A percentile compares a stretch with the other conserved stretches of the same genome.
These are phyloP conservation scores for Trichosurus vulpecula DNA, from an alignment of 2,797 vertebrate species.

Conservation along the genomic window DNA sequence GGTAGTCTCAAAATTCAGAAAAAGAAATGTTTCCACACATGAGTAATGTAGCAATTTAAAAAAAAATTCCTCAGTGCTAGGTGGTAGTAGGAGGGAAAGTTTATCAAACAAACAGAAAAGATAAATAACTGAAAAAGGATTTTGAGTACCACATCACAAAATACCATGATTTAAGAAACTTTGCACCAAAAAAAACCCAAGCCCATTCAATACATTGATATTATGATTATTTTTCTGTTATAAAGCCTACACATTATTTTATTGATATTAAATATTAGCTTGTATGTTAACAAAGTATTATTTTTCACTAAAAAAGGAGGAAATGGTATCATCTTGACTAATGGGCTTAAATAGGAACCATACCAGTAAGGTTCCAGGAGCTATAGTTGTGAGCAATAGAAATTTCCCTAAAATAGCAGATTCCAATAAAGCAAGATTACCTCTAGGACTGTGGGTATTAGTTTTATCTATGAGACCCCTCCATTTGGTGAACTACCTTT, in stretches of 20 bases:
- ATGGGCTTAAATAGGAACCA: background rate
- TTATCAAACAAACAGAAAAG: background rate
- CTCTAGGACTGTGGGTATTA: background rate
- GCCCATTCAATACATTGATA: background rate
- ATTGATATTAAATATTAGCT: background rate
- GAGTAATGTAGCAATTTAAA: background rate
- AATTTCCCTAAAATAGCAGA: background rate
- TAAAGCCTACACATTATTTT: background rate
- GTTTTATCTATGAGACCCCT: background rate
- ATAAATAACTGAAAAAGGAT: background rate
- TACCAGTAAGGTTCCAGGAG: background rate
- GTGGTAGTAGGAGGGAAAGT: background rate
- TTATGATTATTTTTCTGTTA: background rate
- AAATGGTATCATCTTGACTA: background rate
- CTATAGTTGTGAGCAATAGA: background rate
- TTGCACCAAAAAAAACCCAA: background rate
- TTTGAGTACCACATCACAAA: background rate
- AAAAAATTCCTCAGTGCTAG: background rate
- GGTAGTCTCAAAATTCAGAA: background rate
- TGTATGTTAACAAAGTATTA: background rate
- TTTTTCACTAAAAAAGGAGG: background rate
- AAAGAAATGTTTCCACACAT: background rate
- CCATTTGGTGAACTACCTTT: background rate
- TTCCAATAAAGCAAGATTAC: background rate
- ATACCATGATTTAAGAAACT: background rate